Evolutionary conservation across 2,797 vertebrate species (phyloP).

Genomic region (Mareca penelope): DNA sequence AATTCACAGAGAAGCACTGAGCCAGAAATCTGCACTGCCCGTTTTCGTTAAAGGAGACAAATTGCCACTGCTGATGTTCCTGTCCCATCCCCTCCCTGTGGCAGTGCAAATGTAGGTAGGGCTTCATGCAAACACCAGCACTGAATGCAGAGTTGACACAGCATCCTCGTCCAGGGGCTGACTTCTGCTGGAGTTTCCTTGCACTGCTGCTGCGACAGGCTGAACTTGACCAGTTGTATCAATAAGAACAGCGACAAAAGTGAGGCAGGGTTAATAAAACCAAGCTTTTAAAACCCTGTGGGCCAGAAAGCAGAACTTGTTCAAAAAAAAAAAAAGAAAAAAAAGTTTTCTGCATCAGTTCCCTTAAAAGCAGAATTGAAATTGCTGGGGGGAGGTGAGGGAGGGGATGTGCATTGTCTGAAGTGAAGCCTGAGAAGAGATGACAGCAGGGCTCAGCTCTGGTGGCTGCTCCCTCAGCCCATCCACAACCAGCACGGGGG

Average conservation of each 20-base stretch:
- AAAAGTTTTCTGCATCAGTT: not conserved
- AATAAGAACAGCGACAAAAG: not conserved
- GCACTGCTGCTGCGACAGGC: not conserved
- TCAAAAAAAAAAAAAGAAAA: not conserved
- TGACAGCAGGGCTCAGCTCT: not conserved
- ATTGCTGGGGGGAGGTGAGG: not conserved
- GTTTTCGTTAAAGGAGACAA: not conserved
- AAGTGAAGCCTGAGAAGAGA: not conserved
- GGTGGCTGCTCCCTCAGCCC: not conserved
- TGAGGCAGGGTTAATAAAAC: not conserved
- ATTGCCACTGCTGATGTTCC: not conserved
- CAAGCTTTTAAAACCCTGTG: not conserved
- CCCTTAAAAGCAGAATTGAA: constrained; percentile 26
- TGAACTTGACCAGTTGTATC: not conserved
- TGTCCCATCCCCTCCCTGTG: not conserved
- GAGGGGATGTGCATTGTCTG: not conserved
- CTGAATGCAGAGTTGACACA: not conserved
- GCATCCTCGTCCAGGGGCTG: not conserved
- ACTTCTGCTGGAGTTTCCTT: not conserved
- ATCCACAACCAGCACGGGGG: no score
- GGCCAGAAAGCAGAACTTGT: constrained; percentile 25
- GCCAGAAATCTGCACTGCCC: not conserved
- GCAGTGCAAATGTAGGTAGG: not conserved
- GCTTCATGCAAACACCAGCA: not conserved
- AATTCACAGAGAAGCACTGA: not conserved